A percentile compares a stretch with the other conserved stretches of the same genome.
phyloP scores from a whole-genome alignment of 2,113 vertebrate species.

The Kryptolebias marmoratus region DNA sequence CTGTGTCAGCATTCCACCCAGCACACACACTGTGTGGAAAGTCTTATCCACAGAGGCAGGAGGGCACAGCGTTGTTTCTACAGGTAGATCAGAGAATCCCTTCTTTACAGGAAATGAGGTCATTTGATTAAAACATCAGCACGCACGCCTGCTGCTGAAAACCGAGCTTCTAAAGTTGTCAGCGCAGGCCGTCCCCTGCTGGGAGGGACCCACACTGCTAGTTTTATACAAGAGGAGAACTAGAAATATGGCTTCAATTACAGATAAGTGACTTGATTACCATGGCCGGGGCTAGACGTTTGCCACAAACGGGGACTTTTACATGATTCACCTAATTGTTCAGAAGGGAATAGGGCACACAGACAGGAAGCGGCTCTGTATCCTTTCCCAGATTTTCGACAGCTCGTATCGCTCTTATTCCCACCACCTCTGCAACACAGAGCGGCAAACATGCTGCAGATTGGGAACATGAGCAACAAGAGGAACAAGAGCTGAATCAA shows the following conservation, averaged over 20 bases:
- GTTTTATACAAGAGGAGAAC: conserved; percentile 21
- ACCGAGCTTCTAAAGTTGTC: conserved; percentile 14
- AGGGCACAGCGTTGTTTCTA: conserved; percentile 63
- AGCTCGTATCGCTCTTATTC: conserved; percentile 35
- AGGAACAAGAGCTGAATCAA: neutral
- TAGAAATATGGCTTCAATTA: conserved; percentile 58
- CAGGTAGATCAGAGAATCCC: conserved; percentile 58
- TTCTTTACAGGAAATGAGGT: conserved; percentile 63
- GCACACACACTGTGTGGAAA: conserved; percentile 52
- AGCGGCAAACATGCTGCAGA: conserved; percentile 22
- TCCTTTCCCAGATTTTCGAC: conserved; percentile 69
- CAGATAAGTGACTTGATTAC: conserved; percentile 23
- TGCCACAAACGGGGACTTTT: conserved; percentile 51
- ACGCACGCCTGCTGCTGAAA: conserved; percentile 40
- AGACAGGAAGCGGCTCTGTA: conserved; percentile 65
- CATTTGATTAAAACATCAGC: conserved; percentile 47
- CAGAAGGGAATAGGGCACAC: conserved; percentile 50
- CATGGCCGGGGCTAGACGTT: conserved; percentile 32
- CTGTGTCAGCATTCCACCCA: conserved; percentile 20
- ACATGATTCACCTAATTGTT: conserved; percentile 66
- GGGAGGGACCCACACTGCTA: conserved; percentile 20
- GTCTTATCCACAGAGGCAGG: conserved; percentile 33
- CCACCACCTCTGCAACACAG: conserved; percentile 23
- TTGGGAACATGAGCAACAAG: neutral
- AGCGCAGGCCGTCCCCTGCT: conserved; percentile 23